A percentile compares a stretch with the other conserved stretches of the same genome.
phyloP scores from a whole-genome alignment of 2,113 vertebrate species.

The Noctilio leporinus region DNA sequence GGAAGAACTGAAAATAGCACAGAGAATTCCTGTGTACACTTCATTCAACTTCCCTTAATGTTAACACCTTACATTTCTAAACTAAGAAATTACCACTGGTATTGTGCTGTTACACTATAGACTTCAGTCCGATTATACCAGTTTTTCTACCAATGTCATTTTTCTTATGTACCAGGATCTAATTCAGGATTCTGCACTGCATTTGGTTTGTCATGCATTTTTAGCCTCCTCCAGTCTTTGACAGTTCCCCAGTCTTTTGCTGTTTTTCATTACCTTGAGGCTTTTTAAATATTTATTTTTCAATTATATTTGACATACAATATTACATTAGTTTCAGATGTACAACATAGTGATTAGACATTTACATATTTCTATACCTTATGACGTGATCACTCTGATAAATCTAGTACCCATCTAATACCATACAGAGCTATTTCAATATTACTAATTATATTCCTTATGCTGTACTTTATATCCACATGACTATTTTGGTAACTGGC shows the following conservation, averaged over 20 bases:
- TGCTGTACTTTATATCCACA: background rate
- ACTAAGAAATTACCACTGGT: background rate
- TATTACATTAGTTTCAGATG: background rate
- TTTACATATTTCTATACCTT: background rate
- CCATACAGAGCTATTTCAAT: background rate
- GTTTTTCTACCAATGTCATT: background rate
- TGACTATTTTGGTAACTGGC: background rate
- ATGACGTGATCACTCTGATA: background rate
- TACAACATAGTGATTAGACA: background rate
- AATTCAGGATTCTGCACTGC: background rate
- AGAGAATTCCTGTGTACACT: background rate
- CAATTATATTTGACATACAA: background rate
- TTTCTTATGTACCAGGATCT: background rate
- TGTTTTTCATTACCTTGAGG: background rate
- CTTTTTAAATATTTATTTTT: background rate
- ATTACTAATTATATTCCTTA: background rate
- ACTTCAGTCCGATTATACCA: background rate
- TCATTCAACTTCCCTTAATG: background rate
- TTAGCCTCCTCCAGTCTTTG: background rate
- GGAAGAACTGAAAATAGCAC: background rate
- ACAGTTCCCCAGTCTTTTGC: background rate
- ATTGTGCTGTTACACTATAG: background rate
- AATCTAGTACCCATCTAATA: background rate
- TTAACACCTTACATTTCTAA: background rate
- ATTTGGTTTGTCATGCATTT: background rate